phyloP scores from a whole-genome alignment of 2,797 vertebrate genomes.

The Bufotes viridis region DNA sequence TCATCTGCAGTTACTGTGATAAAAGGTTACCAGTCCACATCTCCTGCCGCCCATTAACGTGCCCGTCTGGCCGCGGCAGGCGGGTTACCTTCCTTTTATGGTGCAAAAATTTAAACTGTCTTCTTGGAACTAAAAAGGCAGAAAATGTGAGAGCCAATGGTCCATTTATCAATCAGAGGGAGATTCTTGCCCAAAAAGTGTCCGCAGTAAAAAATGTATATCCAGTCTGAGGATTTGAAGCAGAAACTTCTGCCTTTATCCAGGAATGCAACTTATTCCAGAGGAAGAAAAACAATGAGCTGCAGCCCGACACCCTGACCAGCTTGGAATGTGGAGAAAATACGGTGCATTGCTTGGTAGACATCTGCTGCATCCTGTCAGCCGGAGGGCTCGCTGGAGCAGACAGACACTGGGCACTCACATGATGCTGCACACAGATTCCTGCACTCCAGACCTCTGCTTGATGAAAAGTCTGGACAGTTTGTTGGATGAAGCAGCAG shows the following conservation, averaged over 20 bases:
- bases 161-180: not conserved
- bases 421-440: not conserved
- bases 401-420: slow-evolving; percentile 31
- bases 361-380: slow-evolving; percentile 39
- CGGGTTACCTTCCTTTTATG: slow-evolving; percentile 51
- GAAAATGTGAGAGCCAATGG: not conserved
- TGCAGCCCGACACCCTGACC: slow-evolving; percentile 3
- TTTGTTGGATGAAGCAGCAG: not conserved
- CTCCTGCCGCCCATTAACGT: slow-evolving; percentile 47
- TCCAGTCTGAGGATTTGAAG: not conserved
- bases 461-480: not conserved
- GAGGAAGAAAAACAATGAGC: not conserved
- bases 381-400: slow-evolving; percentile 1
- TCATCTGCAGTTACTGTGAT: slow-evolving; percentile 64
- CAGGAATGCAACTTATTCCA: not conserved
- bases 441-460: not conserved
- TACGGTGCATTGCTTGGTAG: not conserved
- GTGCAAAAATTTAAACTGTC: not conserved
- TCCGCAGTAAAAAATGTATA: not conserved
- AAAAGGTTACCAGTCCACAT: slow-evolving; percentile 59
- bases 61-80: slow-evolving; percentile 37
- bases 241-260: not conserved
- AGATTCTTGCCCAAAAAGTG: not conserved
- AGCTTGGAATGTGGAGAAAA: not conserved
- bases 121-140: not conserved